phyloP scores from a whole-genome alignment of 35 echinoderm and acorn worm genomes.

The Anneissia japonica region DNA sequence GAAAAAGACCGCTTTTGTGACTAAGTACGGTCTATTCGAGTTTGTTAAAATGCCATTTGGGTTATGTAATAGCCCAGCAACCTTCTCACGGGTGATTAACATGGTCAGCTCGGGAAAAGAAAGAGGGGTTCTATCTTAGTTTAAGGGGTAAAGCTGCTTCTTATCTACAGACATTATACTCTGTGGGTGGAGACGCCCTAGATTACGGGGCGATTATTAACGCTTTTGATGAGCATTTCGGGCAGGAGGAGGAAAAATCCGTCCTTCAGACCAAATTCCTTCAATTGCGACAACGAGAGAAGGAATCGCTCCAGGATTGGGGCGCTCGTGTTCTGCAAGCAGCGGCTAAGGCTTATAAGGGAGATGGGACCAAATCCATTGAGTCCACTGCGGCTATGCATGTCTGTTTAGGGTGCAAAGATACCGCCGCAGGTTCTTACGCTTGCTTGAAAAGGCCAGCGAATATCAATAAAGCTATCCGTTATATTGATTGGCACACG shows the following conservation, averaged over 20 bases:
- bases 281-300: not conserved
- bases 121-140: not conserved
- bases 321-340: not conserved
- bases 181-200: not conserved
- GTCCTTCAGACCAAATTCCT: not conserved
- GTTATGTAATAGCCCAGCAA: conserved; percentile 40
- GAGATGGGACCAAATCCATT: not conserved
- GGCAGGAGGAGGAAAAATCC: not conserved
- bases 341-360: not conserved
- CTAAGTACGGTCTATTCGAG: conserved; percentile 13
- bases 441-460: not conserved
- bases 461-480: not conserved
- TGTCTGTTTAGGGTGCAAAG: not conserved
- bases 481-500: not conserved
- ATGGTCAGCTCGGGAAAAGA: not conserved
- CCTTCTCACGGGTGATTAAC: conserved; percentile 8
- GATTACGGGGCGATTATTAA: not conserved
- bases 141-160: no score
- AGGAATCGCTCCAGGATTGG: not conserved
- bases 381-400: not conserved
- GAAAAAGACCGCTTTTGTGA: conserved; percentile 35
- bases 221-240: not conserved
- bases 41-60: conserved; percentile 48
- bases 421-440: not conserved
- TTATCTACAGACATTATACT: not conserved